These are phyloP conservation scores for Lithophane semibrunnea DNA, from an alignment of 2,888 invertebrate species.

Conservation along the genomic window DNA sequence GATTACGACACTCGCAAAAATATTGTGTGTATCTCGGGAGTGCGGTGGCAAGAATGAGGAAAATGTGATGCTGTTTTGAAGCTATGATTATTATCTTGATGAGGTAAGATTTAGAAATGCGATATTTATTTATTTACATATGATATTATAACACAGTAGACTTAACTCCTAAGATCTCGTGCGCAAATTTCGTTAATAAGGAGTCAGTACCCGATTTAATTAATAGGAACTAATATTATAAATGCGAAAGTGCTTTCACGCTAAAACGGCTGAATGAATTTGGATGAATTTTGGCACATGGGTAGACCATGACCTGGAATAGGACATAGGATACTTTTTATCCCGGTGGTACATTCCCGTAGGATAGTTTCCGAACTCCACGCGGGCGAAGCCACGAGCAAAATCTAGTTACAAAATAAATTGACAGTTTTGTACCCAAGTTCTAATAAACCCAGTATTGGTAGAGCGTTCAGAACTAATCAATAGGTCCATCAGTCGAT, in stretches of 20 bases:
- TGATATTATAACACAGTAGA: too few relatives aligned
- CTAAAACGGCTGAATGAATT: too few relatives aligned
- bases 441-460: slow-evolving; percentile 24
- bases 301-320: too few relatives aligned
- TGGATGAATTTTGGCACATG: too few relatives aligned
- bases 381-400: too few relatives aligned
- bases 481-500: slow-evolving; percentile 57
- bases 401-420: not conserved
- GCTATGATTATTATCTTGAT: slow-evolving; percentile 2
- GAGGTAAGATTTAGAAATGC: not conserved
- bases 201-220: not conserved
- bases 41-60: slow-evolving; percentile 16
- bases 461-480: slow-evolving; percentile 35
- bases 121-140: not conserved
- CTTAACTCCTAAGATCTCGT: not conserved
- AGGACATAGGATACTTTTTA: too few relatives aligned
- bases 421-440: slow-evolving; percentile 15
- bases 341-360: too few relatives aligned
- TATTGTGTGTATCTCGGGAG: slow-evolving; percentile 14
- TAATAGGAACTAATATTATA: not conserved
- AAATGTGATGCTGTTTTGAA: slow-evolving; percentile 17
- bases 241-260: too few relatives aligned
- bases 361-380: too few relatives aligned
- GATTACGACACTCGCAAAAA: slow-evolving; percentile 42
- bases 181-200: not conserved